Evolutionary conservation across 2,797 vertebrate genomes (phyloP).

Genomic region (Anguilla obscura): DNA sequence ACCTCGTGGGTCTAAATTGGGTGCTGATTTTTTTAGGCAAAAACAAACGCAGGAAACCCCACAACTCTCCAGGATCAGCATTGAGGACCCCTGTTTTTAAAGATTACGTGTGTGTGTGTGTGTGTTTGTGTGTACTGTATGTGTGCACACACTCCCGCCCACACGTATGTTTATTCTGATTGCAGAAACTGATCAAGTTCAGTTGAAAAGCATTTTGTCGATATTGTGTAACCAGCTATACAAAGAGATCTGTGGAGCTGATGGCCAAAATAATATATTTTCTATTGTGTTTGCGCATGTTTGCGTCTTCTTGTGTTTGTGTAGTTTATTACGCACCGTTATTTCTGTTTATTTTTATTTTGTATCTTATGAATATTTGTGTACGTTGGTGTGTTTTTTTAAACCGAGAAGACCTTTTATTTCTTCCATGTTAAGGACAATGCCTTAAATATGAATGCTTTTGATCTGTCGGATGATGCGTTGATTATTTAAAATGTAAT

Average conservation of each 20-base stretch:
- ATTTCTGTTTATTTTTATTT: neutral
- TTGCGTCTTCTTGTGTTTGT: neutral
- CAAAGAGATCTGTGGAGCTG: neutral
- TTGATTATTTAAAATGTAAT: neutral
- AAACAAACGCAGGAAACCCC: neutral
- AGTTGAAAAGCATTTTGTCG: neutral
- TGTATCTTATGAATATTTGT: conserved; percentile 4
- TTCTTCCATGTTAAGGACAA: neutral
- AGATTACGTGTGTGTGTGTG: neutral
- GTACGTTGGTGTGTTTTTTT: neutral
- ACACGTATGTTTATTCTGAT: neutral
- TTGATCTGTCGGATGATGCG: neutral
- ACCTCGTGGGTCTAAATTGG: neutral
- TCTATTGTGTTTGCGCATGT: neutral
- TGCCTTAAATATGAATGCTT: neutral
- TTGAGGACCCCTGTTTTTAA: neutral
- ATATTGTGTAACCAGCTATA: neutral
- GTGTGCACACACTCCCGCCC: neutral
- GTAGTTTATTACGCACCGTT: neutral
- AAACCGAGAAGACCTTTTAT: neutral
- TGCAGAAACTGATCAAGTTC: neutral
- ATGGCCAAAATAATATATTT: neutral
- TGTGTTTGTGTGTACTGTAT: neutral
- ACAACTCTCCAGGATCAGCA: neutral
- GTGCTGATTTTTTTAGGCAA: neutral